phyloP scores from a whole-genome alignment of 2,113 vertebrate genomes.

The Carassius carassius region DNA sequence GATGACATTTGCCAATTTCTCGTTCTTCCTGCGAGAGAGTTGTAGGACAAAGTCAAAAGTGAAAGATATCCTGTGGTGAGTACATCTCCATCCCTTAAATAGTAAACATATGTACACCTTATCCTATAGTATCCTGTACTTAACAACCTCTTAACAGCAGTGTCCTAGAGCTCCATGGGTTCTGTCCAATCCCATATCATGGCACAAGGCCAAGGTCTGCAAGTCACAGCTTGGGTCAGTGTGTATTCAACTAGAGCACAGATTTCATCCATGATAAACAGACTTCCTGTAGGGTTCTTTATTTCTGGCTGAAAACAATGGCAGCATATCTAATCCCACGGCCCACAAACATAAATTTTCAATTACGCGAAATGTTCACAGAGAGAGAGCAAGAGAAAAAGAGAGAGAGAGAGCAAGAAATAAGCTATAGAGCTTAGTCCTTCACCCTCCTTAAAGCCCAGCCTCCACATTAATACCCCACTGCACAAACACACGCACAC shows the following conservation, averaged over 20 bases:
- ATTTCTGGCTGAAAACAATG: slow-evolving; percentile 15
- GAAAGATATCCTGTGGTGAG: not conserved
- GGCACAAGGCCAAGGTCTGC: slow-evolving; percentile 13
- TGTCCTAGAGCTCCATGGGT: not conserved
- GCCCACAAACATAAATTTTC: slow-evolving; percentile 7
- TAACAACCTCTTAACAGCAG: slow-evolving; percentile 21
- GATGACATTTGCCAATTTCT: not conserved
- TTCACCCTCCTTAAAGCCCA: slow-evolving; percentile 35
- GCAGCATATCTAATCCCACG: not conserved
- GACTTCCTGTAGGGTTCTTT: not conserved
- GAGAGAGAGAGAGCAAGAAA: too few species aligned
- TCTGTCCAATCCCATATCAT: not conserved
- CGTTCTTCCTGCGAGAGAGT: not conserved
- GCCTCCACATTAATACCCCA: slow-evolving; percentile 34
- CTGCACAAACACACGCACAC: slow-evolving; percentile 29
- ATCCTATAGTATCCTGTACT: slow-evolving; percentile 17
- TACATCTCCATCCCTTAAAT: not conserved
- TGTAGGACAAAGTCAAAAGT: not conserved
- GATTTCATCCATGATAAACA: slow-evolving; percentile 4
- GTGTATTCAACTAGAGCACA: slow-evolving; percentile 20
- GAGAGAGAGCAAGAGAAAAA: too few species aligned
- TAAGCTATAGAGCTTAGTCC: slow-evolving; percentile 36
- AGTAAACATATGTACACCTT: slow-evolving; percentile 21
- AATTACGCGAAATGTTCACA: not conserved
- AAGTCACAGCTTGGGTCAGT: slow-evolving; percentile 11